Evolutionary conservation across 1,140 invertebrate genomes (phyloP).

Genomic region (Drosophila triauraria): DNA sequence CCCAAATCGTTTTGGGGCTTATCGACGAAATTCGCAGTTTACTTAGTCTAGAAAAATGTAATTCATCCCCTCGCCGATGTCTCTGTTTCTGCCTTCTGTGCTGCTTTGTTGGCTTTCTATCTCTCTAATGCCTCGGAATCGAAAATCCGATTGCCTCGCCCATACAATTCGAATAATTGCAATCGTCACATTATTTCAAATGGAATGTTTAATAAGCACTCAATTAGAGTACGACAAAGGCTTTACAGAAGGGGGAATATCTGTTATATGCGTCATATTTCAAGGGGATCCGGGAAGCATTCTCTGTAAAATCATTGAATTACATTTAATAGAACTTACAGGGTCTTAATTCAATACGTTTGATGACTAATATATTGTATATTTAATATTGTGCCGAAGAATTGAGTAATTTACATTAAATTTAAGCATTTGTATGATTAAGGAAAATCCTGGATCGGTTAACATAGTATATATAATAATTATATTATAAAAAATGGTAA

Average conservation of each 20-base stretch:
- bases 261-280: not conserved
- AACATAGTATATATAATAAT: no score
- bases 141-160: constrained; percentile 42
- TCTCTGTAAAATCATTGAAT: not conserved
- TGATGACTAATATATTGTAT: no score
- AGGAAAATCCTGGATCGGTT: no score
- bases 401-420: no score
- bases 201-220: constrained; percentile 23
- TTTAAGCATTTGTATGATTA: no score
- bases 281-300: not conserved
- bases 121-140: constrained; percentile 16
- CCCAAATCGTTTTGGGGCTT: constrained; percentile 27
- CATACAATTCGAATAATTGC: constrained; percentile 21
- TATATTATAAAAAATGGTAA: no score
- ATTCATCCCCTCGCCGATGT: constrained; percentile 24
- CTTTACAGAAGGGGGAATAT: not conserved
- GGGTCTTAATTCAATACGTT: no score
- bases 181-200: constrained; percentile 33
- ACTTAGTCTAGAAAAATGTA: constrained; percentile 51
- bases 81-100: not conserved
- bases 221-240: constrained; percentile 6
- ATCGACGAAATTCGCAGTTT: constrained; percentile 54
- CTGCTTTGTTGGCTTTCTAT: constrained; percentile 3
- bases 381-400: no score
- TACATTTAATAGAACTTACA: not conserved